Evolutionary conservation across 30 jellyfish, hydroid and myxozoan species (phyloP), one percentile per base, ranked within the genome.

Genomic region (Cassiopea andromeda): DNA sequence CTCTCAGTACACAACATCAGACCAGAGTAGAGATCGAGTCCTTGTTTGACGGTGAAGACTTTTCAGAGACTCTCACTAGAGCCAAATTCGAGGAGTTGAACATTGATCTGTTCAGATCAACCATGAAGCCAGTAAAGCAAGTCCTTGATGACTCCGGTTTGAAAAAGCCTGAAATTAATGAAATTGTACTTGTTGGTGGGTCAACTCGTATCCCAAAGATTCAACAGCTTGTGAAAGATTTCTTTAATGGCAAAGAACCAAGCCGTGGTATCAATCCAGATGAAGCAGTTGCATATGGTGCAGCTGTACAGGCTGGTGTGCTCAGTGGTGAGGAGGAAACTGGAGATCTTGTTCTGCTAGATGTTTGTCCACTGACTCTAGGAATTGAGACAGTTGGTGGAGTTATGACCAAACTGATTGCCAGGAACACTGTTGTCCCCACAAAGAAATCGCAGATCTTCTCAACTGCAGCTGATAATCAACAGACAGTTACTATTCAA

Each of bases 351-450:
- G 98, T 97, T 60, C 91, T 97, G 57, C 97, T 97, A 54, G 99
- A 97, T 86, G 99, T 97, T 78, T 89, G 97, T 85, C 98, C 99
- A 86, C 81, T 97, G 91, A 93, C 99, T 71, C 97, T 93, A 71
- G 99, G 99, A 14, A 97, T 97, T 61, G 99, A 97, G 90, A 97
- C 99, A 79, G 99, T 97, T 89, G 99, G 99, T 84, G 99, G 99
- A 19, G 99, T 97, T 67, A 97, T 97, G 99, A 97, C 99, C 80
- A 93, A 93, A 73, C 97, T 97, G 77, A 97, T 97, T 91, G 90
- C 99, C 78, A 85, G 99, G 48, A 97, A 97, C 97, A 97, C 99
- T 48, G 98, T 93, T 86, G 98, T 97, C 48, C 99, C 99, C 60
- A 97, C 99, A 71, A 97, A 97, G 97, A 97, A 97, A 81, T 93